Base-by-base conservation (phyloP, 2,797 vertebrate species). In the Esox masquinongy region DNA sequence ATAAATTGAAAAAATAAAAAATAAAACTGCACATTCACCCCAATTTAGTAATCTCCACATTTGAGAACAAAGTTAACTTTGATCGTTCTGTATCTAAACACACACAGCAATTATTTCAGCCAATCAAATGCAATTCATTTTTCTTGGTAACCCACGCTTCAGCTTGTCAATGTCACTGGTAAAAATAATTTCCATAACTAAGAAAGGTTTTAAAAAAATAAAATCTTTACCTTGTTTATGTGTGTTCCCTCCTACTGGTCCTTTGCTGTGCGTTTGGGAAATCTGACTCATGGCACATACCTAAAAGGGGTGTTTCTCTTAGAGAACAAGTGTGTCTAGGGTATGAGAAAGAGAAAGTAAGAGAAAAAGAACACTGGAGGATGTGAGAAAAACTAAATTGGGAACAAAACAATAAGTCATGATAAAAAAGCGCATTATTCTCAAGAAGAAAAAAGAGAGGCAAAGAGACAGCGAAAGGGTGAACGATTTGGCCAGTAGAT, bases 291-390 rank as follows among this genome's bases (percentile, higher is more conserved):
- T n/a, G 11, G 66, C n/a, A 43, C 66, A 56, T 56, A 6, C 8
- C 19, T 19, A 59, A 29, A 26, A 67, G 29, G 39, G 64, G 26
- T 70, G 39, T 47, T 70, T 2, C 36, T 70, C 6, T 70, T 8
- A 74, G 22, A 34, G 26, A 49, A 15, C 61, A 50, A 43, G 34
- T 19, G 24, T 22, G 31, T 82, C 76, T 83, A 66, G 71, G 53
- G 34, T 47, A 36, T 43, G n/a, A 53, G 56, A 47, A 36, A 56
- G 29, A 56, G 47, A 56, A 59, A 63, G 63, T 36, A 59, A 70
- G 71, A 50, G 8, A 77, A 9, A 43, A 56, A 66, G 49, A 49
- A 31, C 29, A 31, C 29, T 1, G 29, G 72, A 79, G 67, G 39
- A 43, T 43, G 39, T 43, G 53, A 79, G 73, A 66, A 4, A 4